Evolutionary conservation across 64 coral and sea anemone species (phyloP).

Genomic region (Platygyra sinensis): DNA sequence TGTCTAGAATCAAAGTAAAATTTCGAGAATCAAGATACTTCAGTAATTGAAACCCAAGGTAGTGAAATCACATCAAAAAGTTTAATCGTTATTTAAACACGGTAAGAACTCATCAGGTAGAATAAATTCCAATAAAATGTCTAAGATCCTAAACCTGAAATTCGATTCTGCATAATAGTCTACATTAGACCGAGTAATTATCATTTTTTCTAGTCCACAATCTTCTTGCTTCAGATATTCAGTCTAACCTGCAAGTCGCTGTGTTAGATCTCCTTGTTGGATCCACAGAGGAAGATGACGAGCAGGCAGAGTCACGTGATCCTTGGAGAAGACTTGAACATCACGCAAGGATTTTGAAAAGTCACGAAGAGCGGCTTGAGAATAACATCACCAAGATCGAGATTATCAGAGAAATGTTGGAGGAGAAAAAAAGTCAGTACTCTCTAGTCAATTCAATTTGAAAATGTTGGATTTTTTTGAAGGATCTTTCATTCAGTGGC

Average conservation of each 20-base stretch:
- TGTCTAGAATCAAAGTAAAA: no score
- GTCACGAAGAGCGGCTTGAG: conserved; percentile 39
- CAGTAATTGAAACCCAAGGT: no score
- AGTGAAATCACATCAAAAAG: no score
- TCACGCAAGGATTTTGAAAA: neutral
- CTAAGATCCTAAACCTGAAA: no score
- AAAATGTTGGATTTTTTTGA: neutral
- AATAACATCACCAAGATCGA: conserved; percentile 52
- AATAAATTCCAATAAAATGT: no score
- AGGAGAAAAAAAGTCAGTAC: conserved; percentile 48
- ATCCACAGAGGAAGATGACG: neutral
- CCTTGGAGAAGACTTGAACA: neutral
- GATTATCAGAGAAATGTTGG: conserved; percentile 66
- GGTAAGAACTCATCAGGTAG: no score
- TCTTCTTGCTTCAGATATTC: neutral
- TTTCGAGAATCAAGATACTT: no score
- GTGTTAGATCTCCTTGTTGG: neutral
- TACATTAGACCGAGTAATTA: neutral
- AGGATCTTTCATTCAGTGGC: neutral
- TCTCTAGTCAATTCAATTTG: neutral
- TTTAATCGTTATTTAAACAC: no score
- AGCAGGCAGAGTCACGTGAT: neutral
- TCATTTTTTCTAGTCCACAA: neutral
- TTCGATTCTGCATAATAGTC: neutral
- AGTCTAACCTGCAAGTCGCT: neutral